phyloP scores from a whole-genome alignment of 37 sponge, comb jelly and placozoan species.

The Beroe ovata region DNA sequence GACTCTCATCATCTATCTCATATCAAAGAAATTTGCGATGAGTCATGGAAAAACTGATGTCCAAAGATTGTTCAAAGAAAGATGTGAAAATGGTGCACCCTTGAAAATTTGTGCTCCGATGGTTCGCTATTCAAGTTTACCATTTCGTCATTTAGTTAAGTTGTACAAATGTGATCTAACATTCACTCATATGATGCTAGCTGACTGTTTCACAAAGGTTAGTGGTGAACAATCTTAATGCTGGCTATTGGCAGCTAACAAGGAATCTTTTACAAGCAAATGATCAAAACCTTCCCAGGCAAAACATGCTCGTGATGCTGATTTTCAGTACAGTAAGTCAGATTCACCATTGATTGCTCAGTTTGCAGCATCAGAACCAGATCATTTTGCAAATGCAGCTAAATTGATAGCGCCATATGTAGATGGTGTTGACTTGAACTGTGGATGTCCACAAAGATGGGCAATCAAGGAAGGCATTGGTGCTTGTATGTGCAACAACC shows the following conservation, averaged over 20 bases:
- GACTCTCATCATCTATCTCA: too few relatives aligned
- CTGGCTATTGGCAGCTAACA: too few relatives aligned
- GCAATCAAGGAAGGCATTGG: slow-evolving; percentile 81
- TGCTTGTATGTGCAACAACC: slow-evolving; percentile 67
- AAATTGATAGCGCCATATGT: slow-evolving; percentile 82
- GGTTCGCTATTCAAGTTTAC: slow-evolving; percentile 87
- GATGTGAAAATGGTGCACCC: slow-evolving; percentile 51
- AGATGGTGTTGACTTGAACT: slow-evolving; percentile 92
- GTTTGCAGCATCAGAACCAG: slow-evolving; percentile 87
- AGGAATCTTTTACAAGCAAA: too few relatives aligned
- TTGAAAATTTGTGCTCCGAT: slow-evolving; percentile 91
- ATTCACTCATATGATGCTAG: slow-evolving; percentile 92
- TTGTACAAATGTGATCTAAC: slow-evolving; percentile 87
- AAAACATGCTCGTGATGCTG: slow-evolving; percentile 79
- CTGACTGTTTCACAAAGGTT: slow-evolving; percentile 80
- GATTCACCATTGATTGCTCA: slow-evolving; percentile 88
- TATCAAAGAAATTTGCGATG: too few relatives aligned
- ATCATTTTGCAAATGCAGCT: slow-evolving; percentile 83
- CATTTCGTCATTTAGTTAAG: slow-evolving; percentile 6
- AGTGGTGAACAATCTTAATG: too few relatives aligned
- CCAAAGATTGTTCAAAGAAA: slow-evolving; percentile 60
- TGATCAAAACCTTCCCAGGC: slow-evolving; percentile 70
- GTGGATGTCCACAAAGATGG: slow-evolving; percentile 97
- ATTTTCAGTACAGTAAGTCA: slow-evolving; percentile 71
- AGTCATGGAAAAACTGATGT: too few relatives aligned